phyloP scores from a whole-genome alignment of 2,888 invertebrate species.

The Acrobasis consociella region DNA sequence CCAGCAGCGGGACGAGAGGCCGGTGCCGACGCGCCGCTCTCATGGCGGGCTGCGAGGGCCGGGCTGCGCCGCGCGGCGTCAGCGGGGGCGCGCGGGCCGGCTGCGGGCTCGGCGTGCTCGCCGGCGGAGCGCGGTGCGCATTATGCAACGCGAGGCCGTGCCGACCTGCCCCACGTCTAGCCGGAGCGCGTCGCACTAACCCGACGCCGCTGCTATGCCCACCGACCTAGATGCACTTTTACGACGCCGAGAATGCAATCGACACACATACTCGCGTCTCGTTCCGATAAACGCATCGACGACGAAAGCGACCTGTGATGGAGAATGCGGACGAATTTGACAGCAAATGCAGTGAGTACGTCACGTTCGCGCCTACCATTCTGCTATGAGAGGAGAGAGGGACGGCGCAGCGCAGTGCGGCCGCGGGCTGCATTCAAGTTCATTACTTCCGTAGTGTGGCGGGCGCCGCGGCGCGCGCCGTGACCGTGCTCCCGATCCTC shows the following conservation, averaged over 20 bases:
- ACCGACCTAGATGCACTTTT: slow-evolving; percentile 82
- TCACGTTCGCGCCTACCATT: slow-evolving; percentile 73
- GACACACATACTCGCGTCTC: slow-evolving; percentile 82
- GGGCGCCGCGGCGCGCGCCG: slow-evolving; percentile 63
- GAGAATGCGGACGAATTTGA: slow-evolving; percentile 81
- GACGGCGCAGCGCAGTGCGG: slow-evolving; percentile 66
- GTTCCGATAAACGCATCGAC: slow-evolving; percentile 82
- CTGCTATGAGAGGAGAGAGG: slow-evolving; percentile 63
- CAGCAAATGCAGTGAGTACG: slow-evolving; percentile 77
- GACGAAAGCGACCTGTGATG: slow-evolving; percentile 81
- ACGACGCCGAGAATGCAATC: slow-evolving; percentile 79
- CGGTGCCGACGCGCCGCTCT: slow-evolving; percentile 52
- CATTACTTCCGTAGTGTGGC: slow-evolving; percentile 81
- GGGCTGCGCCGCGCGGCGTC: slow-evolving; percentile 40
- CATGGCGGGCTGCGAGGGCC: slow-evolving; percentile 45
- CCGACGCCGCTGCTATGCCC: slow-evolving; percentile 69
- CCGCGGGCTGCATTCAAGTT: slow-evolving; percentile 80
- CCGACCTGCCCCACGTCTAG: slow-evolving; percentile 80
- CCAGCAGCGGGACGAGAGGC: slow-evolving; percentile 65
- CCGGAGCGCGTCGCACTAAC: slow-evolving; percentile 72
- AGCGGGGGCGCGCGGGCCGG: slow-evolving; percentile 37
- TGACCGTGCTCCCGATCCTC: slow-evolving; percentile 70
- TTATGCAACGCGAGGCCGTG: slow-evolving; percentile 66
- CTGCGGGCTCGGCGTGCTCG: slow-evolving; percentile 51
- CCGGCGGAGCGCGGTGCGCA: slow-evolving; percentile 62